These are phyloP conservation scores for Encarsia formosa DNA, from an alignment of 2,888 invertebrate species.

Conservation along the genomic window DNA sequence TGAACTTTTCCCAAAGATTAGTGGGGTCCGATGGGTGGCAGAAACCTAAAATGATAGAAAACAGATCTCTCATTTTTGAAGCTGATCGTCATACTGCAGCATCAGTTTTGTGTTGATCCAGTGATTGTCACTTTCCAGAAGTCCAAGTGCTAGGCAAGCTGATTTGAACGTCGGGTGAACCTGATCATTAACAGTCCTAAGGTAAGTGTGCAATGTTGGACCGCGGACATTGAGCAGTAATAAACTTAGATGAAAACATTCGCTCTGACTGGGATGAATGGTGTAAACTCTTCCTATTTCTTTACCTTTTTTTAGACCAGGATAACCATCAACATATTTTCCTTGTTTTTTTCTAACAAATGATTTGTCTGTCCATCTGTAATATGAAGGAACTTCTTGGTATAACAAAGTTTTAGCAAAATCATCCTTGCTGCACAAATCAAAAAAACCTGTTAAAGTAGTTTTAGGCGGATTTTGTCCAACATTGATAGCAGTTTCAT, in stretches of 20 bases:
- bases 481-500: constrained; percentile 23
- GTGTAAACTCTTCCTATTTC: constrained; percentile 35
- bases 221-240: constrained; percentile 30
- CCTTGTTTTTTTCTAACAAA: constrained; percentile 12
- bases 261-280: constrained; percentile 31
- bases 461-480: constrained; percentile 16
- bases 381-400: constrained; percentile 19
- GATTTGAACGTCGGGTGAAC: constrained; percentile 29
- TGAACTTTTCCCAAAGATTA: constrained; percentile 31
- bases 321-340: constrained; percentile 24
- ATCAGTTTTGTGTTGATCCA: constrained; percentile 30
- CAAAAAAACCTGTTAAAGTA: constrained; percentile 40
- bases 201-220: constrained; percentile 32
- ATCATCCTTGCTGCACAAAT: constrained; percentile 38
- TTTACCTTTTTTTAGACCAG: constrained; percentile 29
- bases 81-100: constrained; percentile 32
- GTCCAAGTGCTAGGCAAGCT: constrained; percentile 24
- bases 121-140: constrained; percentile 35
- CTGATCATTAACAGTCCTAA: constrained; percentile 32
- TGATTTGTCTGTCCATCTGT: constrained; percentile 8
- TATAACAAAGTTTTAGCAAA: constrained; percentile 45
- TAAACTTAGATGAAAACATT: constrained; percentile 34
- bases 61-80: constrained; percentile 38
- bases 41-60: constrained; percentile 37
- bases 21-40: constrained; percentile 34